phyloP scores from a whole-genome alignment of 2,797 vertebrate genomes.

The Sebastes taczanowskii region DNA sequence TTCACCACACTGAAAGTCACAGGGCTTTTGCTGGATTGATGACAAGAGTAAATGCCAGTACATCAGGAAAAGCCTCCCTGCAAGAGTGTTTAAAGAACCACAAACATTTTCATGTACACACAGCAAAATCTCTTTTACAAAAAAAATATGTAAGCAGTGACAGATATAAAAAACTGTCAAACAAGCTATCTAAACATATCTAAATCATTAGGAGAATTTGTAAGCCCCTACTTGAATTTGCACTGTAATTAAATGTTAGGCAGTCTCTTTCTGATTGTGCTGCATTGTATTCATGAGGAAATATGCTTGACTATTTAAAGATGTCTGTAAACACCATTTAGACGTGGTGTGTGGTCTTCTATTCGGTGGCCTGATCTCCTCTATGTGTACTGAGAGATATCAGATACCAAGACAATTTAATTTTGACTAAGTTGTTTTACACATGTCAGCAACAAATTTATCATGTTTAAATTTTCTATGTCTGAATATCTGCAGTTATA shows the following conservation, averaged over 20 bases:
- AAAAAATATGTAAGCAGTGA: conserved; percentile 38
- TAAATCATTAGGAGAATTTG: conserved; percentile 84
- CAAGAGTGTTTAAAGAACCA: conserved; percentile 26
- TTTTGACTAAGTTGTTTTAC: not conserved
- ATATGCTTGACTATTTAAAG: conserved; percentile 81
- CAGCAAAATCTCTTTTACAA: conserved; percentile 14
- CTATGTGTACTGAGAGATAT: conserved; percentile 17
- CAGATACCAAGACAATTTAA: not conserved
- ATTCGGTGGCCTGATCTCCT: conserved; percentile 45
- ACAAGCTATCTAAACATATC: conserved; percentile 81
- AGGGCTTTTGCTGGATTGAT: not conserved
- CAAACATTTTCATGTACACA: conserved; percentile 48
- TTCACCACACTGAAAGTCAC: not conserved
- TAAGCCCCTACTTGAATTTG: conserved; percentile 81
- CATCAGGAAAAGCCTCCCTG: conserved; percentile 1
- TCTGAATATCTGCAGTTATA: not conserved
- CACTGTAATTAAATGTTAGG: conserved; percentile 90
- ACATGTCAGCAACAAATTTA: not conserved
- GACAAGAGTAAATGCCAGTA: conserved; percentile 25
- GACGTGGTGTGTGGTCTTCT: conserved; percentile 84
- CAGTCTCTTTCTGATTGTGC: conserved; percentile 83
- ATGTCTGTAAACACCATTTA: conserved; percentile 82
- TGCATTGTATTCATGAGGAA: conserved; percentile 83
- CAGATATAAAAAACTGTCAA: conserved; percentile 65
- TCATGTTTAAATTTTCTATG: not conserved